Evolutionary conservation across 2,888 invertebrate genomes (phyloP).

Genomic region (Romanomermis culicivorax): DNA sequence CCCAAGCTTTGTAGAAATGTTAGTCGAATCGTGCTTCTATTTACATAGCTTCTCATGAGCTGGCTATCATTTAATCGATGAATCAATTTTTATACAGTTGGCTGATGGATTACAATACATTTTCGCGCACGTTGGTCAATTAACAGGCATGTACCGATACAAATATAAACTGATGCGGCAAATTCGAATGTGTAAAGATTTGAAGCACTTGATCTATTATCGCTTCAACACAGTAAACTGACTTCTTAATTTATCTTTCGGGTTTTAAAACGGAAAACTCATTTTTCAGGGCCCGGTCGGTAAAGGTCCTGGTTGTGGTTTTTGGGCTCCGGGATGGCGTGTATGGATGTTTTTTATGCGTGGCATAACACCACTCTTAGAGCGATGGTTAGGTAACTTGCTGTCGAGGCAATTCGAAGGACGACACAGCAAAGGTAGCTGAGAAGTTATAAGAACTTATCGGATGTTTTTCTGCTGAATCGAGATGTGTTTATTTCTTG

Average conservation of each 20-base stretch:
- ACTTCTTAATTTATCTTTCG: background rate
- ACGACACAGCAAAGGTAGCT: slow-evolving; percentile 73
- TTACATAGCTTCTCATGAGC: too few relatives aligned
- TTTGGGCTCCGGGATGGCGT: slow-evolving; percentile 98
- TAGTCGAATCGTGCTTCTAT: too few relatives aligned
- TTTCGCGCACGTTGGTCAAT: slow-evolving; percentile 94
- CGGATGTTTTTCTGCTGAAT: background rate
- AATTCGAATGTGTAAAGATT: slow-evolving; percentile 98
- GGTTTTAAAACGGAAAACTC: background rate
- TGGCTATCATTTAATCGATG: too few relatives aligned
- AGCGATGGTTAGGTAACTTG: slow-evolving; percentile 96
- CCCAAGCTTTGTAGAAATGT: too few relatives aligned
- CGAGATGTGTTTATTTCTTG: too few relatives aligned
- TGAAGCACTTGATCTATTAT: slow-evolving; percentile 97
- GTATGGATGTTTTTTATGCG: slow-evolving; percentile 99
- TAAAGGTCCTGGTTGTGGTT: slow-evolving; percentile 91
- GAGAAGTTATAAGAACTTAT: background rate
- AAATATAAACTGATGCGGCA: slow-evolving; percentile 96
- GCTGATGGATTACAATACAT: slow-evolving; percentile 96
- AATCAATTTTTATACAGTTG: too few relatives aligned
- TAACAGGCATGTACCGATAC: slow-evolving; percentile 98
- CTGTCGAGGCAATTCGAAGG: slow-evolving; percentile 96
- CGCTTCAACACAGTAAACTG: slow-evolving; percentile 71
- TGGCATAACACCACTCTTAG: slow-evolving; percentile 87
- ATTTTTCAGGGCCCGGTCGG: slow-evolving; percentile 34